Conservation (phyloP, 2,888 invertebrate species). For the Apantesis nais region DNA sequence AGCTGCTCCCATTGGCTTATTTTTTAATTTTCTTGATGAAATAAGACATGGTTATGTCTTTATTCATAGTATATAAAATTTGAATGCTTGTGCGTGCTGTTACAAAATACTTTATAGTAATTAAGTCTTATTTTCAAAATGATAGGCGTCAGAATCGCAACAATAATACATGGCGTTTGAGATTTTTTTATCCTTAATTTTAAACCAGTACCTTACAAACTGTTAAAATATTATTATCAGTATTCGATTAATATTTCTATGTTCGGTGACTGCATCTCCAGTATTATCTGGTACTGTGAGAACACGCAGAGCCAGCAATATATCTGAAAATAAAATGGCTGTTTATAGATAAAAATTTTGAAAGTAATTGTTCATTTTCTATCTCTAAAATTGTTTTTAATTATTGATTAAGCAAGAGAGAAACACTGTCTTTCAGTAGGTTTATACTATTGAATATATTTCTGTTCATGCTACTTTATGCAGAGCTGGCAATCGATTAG, state of each 20-base stretch:
- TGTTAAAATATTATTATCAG: slow-evolving; percentile 42
- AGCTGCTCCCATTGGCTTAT: background rate
- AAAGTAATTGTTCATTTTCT: background rate
- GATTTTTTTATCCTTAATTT: background rate
- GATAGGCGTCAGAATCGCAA: background rate
- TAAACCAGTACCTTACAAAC: background rate
- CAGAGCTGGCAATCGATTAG: too few relatives aligned
- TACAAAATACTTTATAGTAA: background rate
- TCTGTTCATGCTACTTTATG: too few relatives aligned
- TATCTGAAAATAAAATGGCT: slow-evolving; percentile 83
- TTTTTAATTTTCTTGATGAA: background rate
- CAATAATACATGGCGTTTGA: background rate
- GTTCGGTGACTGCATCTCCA: slow-evolving; percentile 93
- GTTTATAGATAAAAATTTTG: too few relatives aligned
- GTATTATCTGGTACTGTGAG: slow-evolving; percentile 93
- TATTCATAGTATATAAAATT: background rate
- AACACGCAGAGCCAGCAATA: slow-evolving; percentile 95
- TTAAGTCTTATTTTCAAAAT: background rate
- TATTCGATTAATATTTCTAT: slow-evolving; percentile 89
- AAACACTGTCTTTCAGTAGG: too few relatives aligned
- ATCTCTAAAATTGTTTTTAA: background rate
- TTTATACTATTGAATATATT: too few relatives aligned
- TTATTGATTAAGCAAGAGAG: too few relatives aligned
- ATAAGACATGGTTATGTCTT: background rate
- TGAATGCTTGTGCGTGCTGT: background rate